phyloP scores from a whole-genome alignment of 2,113 vertebrate genomes.

The Kryptolebias marmoratus region DNA sequence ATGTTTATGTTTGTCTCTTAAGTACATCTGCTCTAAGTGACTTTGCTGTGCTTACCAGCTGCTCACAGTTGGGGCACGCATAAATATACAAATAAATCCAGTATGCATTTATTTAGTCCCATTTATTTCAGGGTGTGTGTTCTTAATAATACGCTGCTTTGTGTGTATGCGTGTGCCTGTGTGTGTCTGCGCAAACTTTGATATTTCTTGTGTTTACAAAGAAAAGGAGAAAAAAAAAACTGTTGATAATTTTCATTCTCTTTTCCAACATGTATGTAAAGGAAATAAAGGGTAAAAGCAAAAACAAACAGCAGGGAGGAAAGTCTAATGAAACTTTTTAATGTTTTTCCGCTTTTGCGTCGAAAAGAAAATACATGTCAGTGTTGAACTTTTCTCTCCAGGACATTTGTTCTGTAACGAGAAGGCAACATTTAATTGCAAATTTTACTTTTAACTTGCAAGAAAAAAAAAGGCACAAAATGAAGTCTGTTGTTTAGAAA shows the following conservation, averaged over 20 bases:
- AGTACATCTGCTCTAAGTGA: slow-evolving; percentile 52
- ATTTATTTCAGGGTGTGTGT: slow-evolving; percentile 30
- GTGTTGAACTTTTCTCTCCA: slow-evolving; percentile 29
- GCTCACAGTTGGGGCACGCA: slow-evolving; percentile 46
- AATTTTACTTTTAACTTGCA: slow-evolving; percentile 22
- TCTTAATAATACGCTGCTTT: slow-evolving; percentile 21
- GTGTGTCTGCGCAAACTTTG: slow-evolving; percentile 20
- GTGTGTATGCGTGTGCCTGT: slow-evolving; percentile 6
- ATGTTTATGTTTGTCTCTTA: slow-evolving; percentile 53
- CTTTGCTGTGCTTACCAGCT: slow-evolving; percentile 58
- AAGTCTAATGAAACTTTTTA: slow-evolving; percentile 30
- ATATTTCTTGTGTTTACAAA: slow-evolving; percentile 26
- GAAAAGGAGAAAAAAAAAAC: slow-evolving; percentile 12
- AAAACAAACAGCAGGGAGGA: slow-evolving; percentile 25
- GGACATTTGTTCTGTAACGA: slow-evolving; percentile 40
- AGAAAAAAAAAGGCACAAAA: slow-evolving; percentile 38
- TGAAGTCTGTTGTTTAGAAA: slow-evolving; percentile 24
- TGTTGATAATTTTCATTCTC: slow-evolving; percentile 25
- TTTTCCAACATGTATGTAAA: slow-evolving; percentile 26
- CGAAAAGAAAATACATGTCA: slow-evolving; percentile 49
- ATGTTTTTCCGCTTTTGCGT: slow-evolving; percentile 6
- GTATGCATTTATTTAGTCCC: slow-evolving; percentile 51
- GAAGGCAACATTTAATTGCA: slow-evolving; percentile 31
- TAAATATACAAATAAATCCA: slow-evolving; percentile 52
- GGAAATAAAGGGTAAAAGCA: slow-evolving; percentile 15